Percentiles rank a stretch among this genome's conserved stretches.
phyloP scores from a whole-genome alignment of 1,140 invertebrate genomes.

The Psix sp. region DNA sequence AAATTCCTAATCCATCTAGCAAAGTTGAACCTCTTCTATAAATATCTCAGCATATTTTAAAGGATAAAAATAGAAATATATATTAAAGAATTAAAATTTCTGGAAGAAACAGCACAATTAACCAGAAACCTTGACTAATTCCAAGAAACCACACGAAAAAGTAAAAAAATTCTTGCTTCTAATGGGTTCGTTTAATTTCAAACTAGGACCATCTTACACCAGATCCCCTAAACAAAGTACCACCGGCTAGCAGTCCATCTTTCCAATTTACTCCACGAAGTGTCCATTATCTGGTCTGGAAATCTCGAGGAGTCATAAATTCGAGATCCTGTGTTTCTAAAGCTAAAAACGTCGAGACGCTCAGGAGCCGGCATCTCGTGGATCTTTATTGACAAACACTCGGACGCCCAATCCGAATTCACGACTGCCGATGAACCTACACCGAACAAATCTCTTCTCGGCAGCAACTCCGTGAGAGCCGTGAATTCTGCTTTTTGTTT shows the following conservation, averaged over 20 bases:
- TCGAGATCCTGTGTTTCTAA: conserved; percentile 15
- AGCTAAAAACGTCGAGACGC: conserved; percentile 37
- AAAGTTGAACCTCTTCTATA: too few species aligned
- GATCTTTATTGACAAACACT: conserved; percentile 52
- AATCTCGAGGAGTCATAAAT: conserved; percentile 42
- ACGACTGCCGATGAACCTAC: conserved; percentile 66
- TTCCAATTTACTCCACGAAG: conserved; percentile 25
- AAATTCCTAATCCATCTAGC: too few species aligned
- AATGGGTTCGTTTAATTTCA: too few species aligned
- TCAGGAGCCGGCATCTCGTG: conserved; percentile 46
- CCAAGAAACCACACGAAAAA: too few species aligned
- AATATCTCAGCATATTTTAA: too few species aligned
- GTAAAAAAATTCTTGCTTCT: too few species aligned
- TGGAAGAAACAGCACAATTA: too few species aligned
- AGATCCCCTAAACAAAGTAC: too few species aligned
- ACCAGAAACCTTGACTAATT: too few species aligned
- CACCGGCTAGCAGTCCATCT: conserved; percentile 9
- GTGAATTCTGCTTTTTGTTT: conserved; percentile 41
- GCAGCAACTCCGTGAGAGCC: conserved; percentile 21
- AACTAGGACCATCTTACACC: too few species aligned
- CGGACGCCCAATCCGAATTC: conserved; percentile 64
- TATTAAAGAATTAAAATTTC: too few species aligned
- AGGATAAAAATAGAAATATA: too few species aligned
- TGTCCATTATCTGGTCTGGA: conserved; percentile 17
- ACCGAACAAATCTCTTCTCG: conserved; percentile 62